phyloP scores from a whole-genome alignment of 2,113 vertebrate species.

The Macroglossus sobrinus region DNA sequence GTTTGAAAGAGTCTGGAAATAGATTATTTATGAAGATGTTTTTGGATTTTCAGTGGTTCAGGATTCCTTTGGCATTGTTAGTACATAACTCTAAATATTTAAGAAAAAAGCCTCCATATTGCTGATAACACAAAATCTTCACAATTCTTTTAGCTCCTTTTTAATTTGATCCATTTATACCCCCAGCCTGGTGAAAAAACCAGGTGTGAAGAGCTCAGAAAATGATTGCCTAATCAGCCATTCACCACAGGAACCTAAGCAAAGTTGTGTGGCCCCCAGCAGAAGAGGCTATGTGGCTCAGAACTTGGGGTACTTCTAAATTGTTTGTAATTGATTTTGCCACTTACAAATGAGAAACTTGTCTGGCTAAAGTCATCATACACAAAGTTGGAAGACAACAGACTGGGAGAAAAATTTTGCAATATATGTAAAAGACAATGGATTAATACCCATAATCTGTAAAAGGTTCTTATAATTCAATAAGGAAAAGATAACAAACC shows the following conservation, averaged over 20 bases:
- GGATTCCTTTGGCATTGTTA: constrained; percentile 42
- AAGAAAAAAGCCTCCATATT: constrained; percentile 28
- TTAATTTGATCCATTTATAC: neutral
- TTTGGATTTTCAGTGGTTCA: constrained; percentile 35
- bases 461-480: neutral
- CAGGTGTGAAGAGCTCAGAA: constrained; percentile 25
- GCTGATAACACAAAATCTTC: neutral
- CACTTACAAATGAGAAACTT: constrained; percentile 14
- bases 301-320: neutral
- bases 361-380: neutral
- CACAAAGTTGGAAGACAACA: neutral
- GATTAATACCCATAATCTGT: neutral
- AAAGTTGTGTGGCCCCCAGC: neutral
- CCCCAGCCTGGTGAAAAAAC: neutral
- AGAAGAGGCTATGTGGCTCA: neutral
- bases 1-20: constrained; percentile 47
- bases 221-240: neutral
- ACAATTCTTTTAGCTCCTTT: neutral
- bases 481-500: neutral
- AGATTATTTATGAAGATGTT: constrained; percentile 32
- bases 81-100: constrained; percentile 24
- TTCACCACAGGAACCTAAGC: neutral
- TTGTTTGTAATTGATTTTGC: constrained; percentile 23
- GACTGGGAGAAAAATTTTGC: neutral
- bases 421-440: neutral